Evolutionary conservation across 2,888 invertebrate species (phyloP), one percentile per base, ranked within the genome.

Genomic region (Rhaphigaster nebulosa): DNA sequence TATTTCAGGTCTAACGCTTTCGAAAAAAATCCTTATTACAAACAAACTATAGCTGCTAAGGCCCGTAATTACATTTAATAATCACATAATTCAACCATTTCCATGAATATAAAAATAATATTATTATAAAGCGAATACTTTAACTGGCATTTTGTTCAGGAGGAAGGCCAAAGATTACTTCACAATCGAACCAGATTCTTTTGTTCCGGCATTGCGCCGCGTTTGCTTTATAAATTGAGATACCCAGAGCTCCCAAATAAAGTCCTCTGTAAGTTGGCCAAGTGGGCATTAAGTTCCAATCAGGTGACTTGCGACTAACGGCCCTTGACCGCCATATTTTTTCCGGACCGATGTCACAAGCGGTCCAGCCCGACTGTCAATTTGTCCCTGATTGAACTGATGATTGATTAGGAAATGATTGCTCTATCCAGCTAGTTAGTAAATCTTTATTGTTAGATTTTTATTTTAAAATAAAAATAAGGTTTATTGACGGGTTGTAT

Each of bases 321-420:
- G 60, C 60, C 60, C 60, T 60, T 60, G 60, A 60, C 60, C 60
- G 26, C 26, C 10, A n/a, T 60, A 2, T 20, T 26, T 60, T 10
- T 1, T n/a, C 26, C 26, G 10, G 60, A 3, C 12, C n/a, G 26
- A 2, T 60, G 60, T 26, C 60, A 60, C 60, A 60, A 60, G 26
- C n/a, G 26, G 26, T 60, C 60, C 60, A 4, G 5, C 3, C 54
- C 54, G 1, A n/a, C 60, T 60, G 60, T 60, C 60, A 60, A 60
- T 60, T 60, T 60, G 60, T n/a, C n/a, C 8, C 26, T 60, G 26
- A 60, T 60, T n/a, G n/a, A n/a, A n/a, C n/a, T n/a, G n/a, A n/a
- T n/a, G n/a, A n/a, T n/a, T 60, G 60, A 60, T 60, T 60, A 8
- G 60, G 60, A 60, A 60, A 60, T 60, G 60, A 60, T 60, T 60